Conservation (phyloP, 1,140 invertebrate species). For the Lycorma delicatula region DNA sequence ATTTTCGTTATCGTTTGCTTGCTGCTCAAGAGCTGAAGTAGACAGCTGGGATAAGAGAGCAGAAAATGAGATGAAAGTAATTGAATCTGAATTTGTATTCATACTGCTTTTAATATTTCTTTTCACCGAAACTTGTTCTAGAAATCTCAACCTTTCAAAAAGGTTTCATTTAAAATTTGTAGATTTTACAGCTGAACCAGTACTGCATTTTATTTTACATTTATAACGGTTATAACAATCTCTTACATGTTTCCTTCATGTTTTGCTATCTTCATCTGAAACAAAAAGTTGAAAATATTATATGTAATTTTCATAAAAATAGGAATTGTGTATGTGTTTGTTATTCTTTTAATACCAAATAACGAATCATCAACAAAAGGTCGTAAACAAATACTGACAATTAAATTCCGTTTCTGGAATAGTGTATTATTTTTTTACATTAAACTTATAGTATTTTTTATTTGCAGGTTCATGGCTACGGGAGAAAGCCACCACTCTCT, state of each 20-base stretch:
- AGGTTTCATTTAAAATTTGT: neutral
- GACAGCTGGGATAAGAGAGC: too few relatives aligned
- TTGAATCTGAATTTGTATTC: neutral
- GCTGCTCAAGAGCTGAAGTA: too few relatives aligned
- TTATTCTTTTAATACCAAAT: too few relatives aligned
- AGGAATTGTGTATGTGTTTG: too few relatives aligned
- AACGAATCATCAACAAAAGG: too few relatives aligned
- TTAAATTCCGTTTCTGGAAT: too few relatives aligned
- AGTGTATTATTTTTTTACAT: too few relatives aligned
- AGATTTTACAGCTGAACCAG: neutral
- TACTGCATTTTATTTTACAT: neutral
- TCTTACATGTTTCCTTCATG: slow-evolving; percentile 2
- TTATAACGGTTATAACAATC: slow-evolving; percentile 4
- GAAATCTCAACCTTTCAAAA: neutral
- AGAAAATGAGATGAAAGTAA: neutral
- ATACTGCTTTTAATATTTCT: neutral
- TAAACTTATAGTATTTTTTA: neutral
- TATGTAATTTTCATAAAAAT: too few relatives aligned
- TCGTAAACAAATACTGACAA: too few relatives aligned
- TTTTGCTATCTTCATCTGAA: neutral
- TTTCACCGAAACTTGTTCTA: neutral
- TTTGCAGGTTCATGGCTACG: neutral
- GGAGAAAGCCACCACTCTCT: neutral
- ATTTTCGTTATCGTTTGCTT: neutral
- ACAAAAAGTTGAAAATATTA: too few relatives aligned